Base-by-base conservation (phyloP, 2,113 vertebrate species). In the Spilogale gracilis region DNA sequence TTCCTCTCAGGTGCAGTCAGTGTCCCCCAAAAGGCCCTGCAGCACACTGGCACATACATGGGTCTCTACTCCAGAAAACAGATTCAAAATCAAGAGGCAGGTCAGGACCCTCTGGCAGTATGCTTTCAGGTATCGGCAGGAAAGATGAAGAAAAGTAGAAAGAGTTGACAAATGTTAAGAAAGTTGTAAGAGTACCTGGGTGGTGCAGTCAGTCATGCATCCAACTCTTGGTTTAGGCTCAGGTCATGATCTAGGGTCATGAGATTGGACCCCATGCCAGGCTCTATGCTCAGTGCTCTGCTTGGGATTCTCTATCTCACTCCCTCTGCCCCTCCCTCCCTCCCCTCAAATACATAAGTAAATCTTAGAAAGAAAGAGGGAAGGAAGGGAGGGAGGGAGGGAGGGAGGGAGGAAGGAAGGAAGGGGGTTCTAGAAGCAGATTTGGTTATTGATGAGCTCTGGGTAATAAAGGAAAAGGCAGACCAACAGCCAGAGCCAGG, bases 1-100 rank as follows among this genome's bases (percentile, higher is more conserved):
- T 14, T 58, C 45, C 25, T 92, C 38, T 27, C 58, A 9, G 43
- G 50, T n/a, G 27, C 9, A n/a, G 21, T 1, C 0, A 11, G 21
- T 54, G 8, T n/a, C 5, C 0, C 30, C 17, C 2, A 60, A 81
- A 43, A 9, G 58, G 4, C 4, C 73, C 52, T 32, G 50, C 30
- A 45, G 9, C 2, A 2, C 13, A 4, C 12, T 9, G 50, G 58
- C 61, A 73, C 38, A n/a, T 11, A 25, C n/a, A 8, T 0, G 30
- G 5, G 2, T 27, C n/a, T 76, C 20, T 8, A 0, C 6, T 69
- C 38, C 58, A 91, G 17, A 58, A 78, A 56, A 25, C 0, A 4
- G 23, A 93, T 54, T 80, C 43, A 11, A 63, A 73, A 30, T 63
- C 25, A 30, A 54, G 58, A 94, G 25, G 48, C 8, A 9, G 2